Base-by-base conservation (phyloP, 1,140 invertebrate genomes). In the Carcinoscorpius rotundicauda region DNA sequence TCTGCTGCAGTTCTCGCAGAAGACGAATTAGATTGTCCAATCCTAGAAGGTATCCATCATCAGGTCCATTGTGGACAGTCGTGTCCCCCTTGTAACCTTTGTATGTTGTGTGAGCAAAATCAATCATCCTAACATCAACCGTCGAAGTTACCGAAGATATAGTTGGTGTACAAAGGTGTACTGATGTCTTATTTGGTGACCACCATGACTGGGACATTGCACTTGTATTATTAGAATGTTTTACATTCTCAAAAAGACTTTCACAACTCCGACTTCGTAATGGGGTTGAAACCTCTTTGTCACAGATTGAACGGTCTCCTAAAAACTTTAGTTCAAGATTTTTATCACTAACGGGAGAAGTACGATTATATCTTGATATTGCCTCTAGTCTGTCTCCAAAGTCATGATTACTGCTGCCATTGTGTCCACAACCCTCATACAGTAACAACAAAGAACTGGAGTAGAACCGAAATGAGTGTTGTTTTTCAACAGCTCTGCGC, bases 361-460 rank as follows among this genome's bases (percentile, higher is more conserved):
- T 29, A 29, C 29, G 29, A 29, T 29, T 29, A 29, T 29, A 29
- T 1, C 29, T 29, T 29, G 29, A 29, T 29, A 29, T 29, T 29
- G 29, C 29, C 29, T 29, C 29, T 2, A 29, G 29, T 29, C 29
- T 29, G 29, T 29, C 29, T 29, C 29, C 29, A 29, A 29, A 29
- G 29, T 29, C 29, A 29, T 29, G 29, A 29, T 29, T 29, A 29
- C 29, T 29, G 29, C 29, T 29, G 29, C 29, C 29, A 29, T 29
- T 29, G 29, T 29, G 29, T 2, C 29, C 29, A 29, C 29, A 29
- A 51, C 79, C 80, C 66, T 82, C 81, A 66, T 80, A 81, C 68
- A 81, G 76, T 50, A 82, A 76, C 4, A 82, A 72, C 48, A 82
- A 70, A 6, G 81, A 82, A 66, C 78, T 78, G n/a, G 80, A 80